Evolutionary conservation across 1,140 invertebrate species (phyloP).

Genomic region (Drosophila bocqueti): DNA sequence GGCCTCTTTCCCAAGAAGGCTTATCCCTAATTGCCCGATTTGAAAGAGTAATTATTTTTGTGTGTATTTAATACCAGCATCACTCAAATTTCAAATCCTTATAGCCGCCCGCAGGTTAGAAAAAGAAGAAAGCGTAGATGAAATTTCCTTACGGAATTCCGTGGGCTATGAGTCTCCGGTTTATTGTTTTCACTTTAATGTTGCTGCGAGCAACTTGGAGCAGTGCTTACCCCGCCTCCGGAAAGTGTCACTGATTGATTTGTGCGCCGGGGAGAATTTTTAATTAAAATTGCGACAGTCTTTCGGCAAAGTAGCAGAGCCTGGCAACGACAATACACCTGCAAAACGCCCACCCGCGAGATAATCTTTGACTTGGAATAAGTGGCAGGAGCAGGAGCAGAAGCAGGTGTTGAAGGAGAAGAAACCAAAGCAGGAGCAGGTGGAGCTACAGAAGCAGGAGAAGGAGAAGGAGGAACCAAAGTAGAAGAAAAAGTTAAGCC

Average conservation of each 20-base stretch:
- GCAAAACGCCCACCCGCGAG: not conserved
- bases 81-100: constrained; percentile 7
- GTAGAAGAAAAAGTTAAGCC: no score
- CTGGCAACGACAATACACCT: constrained; percentile 2
- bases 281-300: constrained; percentile 61
- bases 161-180: constrained; percentile 1
- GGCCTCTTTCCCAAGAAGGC: not conserved
- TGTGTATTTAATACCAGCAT: constrained; percentile 9
- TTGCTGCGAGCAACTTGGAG: not conserved
- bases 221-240: not conserved
- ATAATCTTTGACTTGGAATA: constrained; percentile 28
- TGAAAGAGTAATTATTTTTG: constrained; percentile 12
- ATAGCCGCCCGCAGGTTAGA: not conserved
- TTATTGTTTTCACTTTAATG: constrained; percentile 35
- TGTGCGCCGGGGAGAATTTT: constrained; percentile 27
- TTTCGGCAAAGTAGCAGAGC: not conserved
- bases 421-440: not conserved
- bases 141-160: constrained; percentile 16
- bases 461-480: not conserved
- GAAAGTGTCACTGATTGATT: constrained; percentile 46
- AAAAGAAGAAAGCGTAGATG: not conserved
- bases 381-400: not conserved
- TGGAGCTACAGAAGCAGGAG: not conserved
- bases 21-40: not conserved
- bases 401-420: not conserved